A percentile compares a stretch with the other conserved stretches of the same genome.
Conservation (phyloP, 2,797 vertebrate species). For the Scolopax bukidnonensis region DNA sequence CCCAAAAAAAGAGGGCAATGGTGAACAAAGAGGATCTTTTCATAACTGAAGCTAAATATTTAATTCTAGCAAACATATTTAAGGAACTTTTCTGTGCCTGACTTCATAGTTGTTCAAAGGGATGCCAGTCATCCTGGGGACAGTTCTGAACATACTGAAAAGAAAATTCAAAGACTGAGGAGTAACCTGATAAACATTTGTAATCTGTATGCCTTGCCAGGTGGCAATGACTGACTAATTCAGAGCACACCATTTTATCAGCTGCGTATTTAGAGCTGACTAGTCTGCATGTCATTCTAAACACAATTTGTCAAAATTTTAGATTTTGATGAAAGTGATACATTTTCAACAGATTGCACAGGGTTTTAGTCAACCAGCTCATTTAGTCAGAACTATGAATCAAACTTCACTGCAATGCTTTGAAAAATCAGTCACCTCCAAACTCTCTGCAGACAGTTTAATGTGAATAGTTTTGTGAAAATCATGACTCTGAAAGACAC, state of each 20-base stretch:
- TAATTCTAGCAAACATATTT: background rate
- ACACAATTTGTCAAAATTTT: background rate
- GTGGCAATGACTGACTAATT: background rate
- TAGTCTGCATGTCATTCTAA: background rate
- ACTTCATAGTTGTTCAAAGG: background rate
- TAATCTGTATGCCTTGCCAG: background rate
- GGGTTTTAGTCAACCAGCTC: background rate
- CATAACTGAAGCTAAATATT: background rate
- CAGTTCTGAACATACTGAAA: background rate
- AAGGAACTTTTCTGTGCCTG: background rate
- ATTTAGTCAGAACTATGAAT: conserved; percentile 13
- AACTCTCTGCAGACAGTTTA: background rate
- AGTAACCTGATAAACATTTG: background rate
- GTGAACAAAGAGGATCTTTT: background rate
- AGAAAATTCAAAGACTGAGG: background rate
- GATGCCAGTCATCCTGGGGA: background rate
- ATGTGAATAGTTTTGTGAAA: background rate
- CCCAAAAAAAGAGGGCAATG: background rate
- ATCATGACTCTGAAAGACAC: background rate
- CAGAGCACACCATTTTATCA: background rate
- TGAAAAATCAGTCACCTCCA: conserved; percentile 37
- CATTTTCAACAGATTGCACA: background rate
- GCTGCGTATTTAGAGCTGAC: background rate
- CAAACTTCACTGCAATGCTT: background rate
- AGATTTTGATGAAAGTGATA: conserved; percentile 1